Base-by-base conservation (phyloP, 2,797 vertebrate species). In the Muraenolepis orangiensis region DNA sequence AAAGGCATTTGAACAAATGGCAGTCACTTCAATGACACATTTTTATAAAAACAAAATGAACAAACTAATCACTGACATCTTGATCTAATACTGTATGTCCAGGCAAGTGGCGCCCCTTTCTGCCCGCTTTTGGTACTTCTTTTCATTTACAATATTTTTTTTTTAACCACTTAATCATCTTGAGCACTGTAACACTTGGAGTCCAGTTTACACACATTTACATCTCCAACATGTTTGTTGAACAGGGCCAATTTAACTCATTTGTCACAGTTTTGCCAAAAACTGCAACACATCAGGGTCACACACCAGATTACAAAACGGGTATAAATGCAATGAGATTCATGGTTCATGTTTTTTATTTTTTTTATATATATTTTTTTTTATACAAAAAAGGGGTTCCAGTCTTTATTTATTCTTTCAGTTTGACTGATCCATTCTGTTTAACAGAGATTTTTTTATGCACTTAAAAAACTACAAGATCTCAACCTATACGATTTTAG, bases 71-170 rank as follows among this genome's bases (percentile, higher is more conserved):
- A 14, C 66, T 61, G 57, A 26, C 57, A 64, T 31, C 13, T 13
- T 26, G 11, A 31, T 67, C 66, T 29, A 29, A 79, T 77, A 73
- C 57, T 72, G 74, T 82, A 72, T 81, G 69, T 23, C 18, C 72
- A 64, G 73, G 82, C 70, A 73, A 76, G 78, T 90, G 84, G 91
- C 83, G 83, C 87, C 91, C 87, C 88, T 81, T 70, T 69, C 84
- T 92, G 90, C 87, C 74, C 61, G 81, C 23, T 81, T 30, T 72
- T 77, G 76, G 89, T 88, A 91, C 76, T 86, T 78, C 46, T 79
- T 70, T 64, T 46, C 8, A 16, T 46, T 51, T 46, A 51, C 28
- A 20, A 29, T 32, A 31, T 32, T 13, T 18, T 16, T 73, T 40
- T 30, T 61, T 26, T 61, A 64, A n/a, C 57, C 23, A 46, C 57